phyloP scores from a whole-genome alignment of 2,888 invertebrate species.

The Nomada flava region DNA sequence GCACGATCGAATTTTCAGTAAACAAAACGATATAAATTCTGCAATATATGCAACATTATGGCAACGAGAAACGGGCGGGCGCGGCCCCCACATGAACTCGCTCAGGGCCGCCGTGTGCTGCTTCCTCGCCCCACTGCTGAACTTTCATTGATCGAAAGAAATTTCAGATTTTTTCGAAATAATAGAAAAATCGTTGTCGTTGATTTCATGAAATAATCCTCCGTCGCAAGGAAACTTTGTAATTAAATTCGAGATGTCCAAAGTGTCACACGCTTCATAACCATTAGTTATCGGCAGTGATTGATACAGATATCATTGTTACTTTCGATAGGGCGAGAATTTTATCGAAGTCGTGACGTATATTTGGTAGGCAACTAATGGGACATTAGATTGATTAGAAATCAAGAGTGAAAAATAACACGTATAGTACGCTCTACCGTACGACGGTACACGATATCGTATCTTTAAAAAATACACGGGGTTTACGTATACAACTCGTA shows the following conservation, averaged over 20 bases:
- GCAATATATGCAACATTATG: slow-evolving; percentile 76
- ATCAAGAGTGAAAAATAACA: not conserved
- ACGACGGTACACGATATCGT: not conserved
- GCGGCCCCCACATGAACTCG: slow-evolving; percentile 65
- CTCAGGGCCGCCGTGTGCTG: slow-evolving; percentile 35
- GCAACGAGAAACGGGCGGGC: slow-evolving; percentile 74
- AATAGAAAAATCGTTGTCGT: not conserved
- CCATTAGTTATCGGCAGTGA: too few relatives aligned
- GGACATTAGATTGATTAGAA: not conserved
- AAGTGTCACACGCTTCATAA: not conserved
- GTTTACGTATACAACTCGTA: not conserved
- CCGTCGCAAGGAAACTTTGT: too few relatives aligned
- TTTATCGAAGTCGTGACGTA: not conserved
- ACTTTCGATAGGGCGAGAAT: not conserved
- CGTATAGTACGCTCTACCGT: not conserved
- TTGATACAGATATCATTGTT: not conserved
- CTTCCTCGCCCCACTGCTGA: not conserved
- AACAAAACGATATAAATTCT: slow-evolving; percentile 64
- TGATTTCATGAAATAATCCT: too few relatives aligned
- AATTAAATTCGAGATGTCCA: not conserved
- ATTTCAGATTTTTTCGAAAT: not conserved
- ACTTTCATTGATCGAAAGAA: not conserved
- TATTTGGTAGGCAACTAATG: not conserved
- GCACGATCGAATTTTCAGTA: slow-evolving; percentile 11
- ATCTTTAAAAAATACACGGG: not conserved